Conservation (phyloP, 2,888 invertebrate genomes). For the Cheilosia pagana region DNA sequence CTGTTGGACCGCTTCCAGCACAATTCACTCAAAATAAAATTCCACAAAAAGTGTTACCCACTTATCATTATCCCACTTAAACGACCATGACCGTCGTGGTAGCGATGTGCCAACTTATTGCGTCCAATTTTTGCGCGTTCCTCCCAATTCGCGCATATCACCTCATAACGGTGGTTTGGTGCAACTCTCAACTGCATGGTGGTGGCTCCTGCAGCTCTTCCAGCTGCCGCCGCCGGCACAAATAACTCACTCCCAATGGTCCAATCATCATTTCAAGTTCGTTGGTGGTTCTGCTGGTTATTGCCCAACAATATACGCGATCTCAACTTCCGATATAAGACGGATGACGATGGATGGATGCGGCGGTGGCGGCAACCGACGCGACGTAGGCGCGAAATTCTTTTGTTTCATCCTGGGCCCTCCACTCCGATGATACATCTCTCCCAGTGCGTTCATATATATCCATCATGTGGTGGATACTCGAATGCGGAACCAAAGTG, state of each 20-base stretch:
- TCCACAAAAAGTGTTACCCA: slow-evolving; percentile 73
- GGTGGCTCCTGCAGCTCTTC: slow-evolving; percentile 67
- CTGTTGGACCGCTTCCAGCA: slow-evolving; percentile 21
- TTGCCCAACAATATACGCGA: slow-evolving; percentile 25
- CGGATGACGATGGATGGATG: slow-evolving; percentile 66
- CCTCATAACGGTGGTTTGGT: slow-evolving; percentile 68
- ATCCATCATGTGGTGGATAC: slow-evolving; percentile 60
- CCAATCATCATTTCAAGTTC: slow-evolving; percentile 74
- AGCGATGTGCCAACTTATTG: slow-evolving; percentile 15
- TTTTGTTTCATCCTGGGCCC: slow-evolving; percentile 52
- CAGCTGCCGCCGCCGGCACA: slow-evolving; percentile 70
- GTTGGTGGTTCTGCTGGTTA: slow-evolving; percentile 54
- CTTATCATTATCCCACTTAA: slow-evolving; percentile 75
- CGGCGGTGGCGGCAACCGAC: background rate
- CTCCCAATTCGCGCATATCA: slow-evolving; percentile 66
- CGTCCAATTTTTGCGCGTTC: slow-evolving; percentile 37
- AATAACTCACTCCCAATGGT: slow-evolving; percentile 75
- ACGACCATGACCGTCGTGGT: slow-evolving; percentile 68
- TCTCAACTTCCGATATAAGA: slow-evolving; percentile 71
- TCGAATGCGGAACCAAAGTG: slow-evolving; percentile 71
- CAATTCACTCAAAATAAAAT: slow-evolving; percentile 60
- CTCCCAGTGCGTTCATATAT: slow-evolving; percentile 66
- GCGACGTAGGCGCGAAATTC: slow-evolving; percentile 71
- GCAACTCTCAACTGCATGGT: slow-evolving; percentile 23
- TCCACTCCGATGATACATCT: slow-evolving; percentile 46